Conservation (phyloP, 2,888 invertebrate species). For the Mantis religiosa region DNA sequence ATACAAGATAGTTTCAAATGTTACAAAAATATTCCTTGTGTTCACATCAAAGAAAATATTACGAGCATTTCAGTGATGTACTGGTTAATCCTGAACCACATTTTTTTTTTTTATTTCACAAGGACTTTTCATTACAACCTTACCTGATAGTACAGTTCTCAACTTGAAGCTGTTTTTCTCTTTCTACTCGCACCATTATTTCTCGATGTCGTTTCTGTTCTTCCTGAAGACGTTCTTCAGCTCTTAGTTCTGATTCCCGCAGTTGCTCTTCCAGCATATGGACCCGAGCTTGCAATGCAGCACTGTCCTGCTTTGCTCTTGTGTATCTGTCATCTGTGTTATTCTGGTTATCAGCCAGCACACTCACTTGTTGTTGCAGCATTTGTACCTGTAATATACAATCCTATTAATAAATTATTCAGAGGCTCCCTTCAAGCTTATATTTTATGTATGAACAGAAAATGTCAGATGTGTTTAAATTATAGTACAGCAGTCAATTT, state of each 20-base stretch:
- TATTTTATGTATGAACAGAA: too few relatives aligned
- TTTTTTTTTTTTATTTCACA: too few relatives aligned
- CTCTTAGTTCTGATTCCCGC: conserved; percentile 72
- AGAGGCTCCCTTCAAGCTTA: neutral
- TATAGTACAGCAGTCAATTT: neutral
- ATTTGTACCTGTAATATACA: conserved; percentile 74
- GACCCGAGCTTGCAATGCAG: conserved; percentile 81
- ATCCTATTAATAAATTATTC: neutral
- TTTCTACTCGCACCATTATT: conserved; percentile 73
- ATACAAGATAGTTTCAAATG: too few relatives aligned
- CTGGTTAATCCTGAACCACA: too few relatives aligned
- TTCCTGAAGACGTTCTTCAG: conserved; percentile 69
- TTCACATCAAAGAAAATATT: too few relatives aligned
- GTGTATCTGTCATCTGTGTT: conserved; percentile 85
- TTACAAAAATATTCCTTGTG: too few relatives aligned
- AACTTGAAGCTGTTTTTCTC: conserved; percentile 74
- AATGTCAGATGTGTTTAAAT: too few relatives aligned
- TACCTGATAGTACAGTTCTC: conserved; percentile 68
- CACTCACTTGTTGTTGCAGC: conserved; percentile 87
- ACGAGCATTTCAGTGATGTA: too few relatives aligned
- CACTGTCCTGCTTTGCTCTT: conserved; percentile 88
- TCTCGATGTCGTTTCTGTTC: conserved; percentile 85
- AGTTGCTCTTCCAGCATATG: conserved; percentile 89
- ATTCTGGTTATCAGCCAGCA: conserved; percentile 81
- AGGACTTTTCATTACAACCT: neutral